Base-by-base conservation (phyloP, 2,797 vertebrate genomes). In the Carapus acus region DNA sequence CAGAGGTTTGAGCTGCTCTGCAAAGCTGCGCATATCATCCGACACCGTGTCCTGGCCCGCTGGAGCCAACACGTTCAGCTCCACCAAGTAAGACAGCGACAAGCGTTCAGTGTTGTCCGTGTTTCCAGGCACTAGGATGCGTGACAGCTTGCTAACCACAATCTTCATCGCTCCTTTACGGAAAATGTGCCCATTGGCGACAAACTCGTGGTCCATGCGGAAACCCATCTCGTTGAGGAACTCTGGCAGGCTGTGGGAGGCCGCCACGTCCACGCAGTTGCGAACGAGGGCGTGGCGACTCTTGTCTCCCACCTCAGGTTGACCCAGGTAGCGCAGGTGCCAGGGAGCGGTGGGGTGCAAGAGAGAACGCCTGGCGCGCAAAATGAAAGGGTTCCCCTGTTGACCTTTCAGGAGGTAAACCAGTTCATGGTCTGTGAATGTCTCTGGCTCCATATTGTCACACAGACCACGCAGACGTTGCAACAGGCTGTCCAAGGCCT, bases 151-250 rank as follows among this genome's bases (percentile, higher is more conserved):
- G 83, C 92, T 95, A 2, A 99, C 96, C 62, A 94, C 84, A 2
- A 98, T 85, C 79, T 99, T 99, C 91, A 99, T 92, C 0, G 80
- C 89, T 2, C 96, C 94, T 76, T 94, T 94, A 44, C 94, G 92
- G 76, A 97, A 99, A 45, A 98, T 74, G 34, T 97, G 94, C 1
- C 96, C 96, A 17, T 91, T 93, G 54, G 94, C 89, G 13, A 97
- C 91, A 58, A 97, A 99, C 74, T 99, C 96, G 0, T 99, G 94
- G 85, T 99, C 96, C 94, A 98, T 93, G 50, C 94, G 93, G 83
- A 99, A 99, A 20, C 96, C 96, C 96, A 98, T 99, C 79, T 99
- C 95, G 44, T 92, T 89, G 24, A 98, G 87, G 59, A 99, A 97
- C 23, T 98, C 95, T 0, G 91, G 93, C 62, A 98, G 82, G 80